phyloP scores from a whole-genome alignment of 2,888 invertebrate species.

The Acanthosepion lycidas region DNA sequence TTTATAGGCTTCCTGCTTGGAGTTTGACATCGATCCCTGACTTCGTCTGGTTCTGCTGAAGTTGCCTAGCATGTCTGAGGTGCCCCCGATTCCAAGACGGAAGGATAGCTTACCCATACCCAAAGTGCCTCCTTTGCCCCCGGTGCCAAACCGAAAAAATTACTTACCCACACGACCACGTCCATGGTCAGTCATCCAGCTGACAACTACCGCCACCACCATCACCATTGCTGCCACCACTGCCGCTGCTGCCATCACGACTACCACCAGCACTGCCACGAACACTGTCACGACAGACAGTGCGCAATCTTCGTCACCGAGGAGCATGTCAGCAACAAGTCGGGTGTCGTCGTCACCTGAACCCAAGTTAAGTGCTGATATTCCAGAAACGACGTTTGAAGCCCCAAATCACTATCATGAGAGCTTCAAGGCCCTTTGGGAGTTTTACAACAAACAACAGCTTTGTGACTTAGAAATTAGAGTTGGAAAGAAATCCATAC shows the following conservation, averaged over 20 bases:
- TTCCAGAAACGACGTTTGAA: slow-evolving; percentile 51
- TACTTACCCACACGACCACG: neutral
- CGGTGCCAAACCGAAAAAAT: slow-evolving; percentile 47
- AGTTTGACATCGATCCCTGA: slow-evolving; percentile 38
- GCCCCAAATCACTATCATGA: slow-evolving; percentile 58
- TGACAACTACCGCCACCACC: neutral
- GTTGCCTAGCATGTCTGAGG: slow-evolving; percentile 48
- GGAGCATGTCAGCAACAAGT: neutral
- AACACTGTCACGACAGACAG: neutral
- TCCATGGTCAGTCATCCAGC: slow-evolving; percentile 6
- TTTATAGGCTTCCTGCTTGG: slow-evolving; percentile 42
- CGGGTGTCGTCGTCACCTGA: slow-evolving; percentile 6
- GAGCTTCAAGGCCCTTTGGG: slow-evolving; percentile 62
- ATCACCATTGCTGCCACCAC: neutral
- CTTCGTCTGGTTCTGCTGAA: slow-evolving; percentile 39
- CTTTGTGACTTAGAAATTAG: slow-evolving; percentile 74
- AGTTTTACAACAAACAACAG: slow-evolving; percentile 65
- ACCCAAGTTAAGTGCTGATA: neutral
- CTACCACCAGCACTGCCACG: neutral
- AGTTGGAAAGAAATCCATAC: slow-evolving; percentile 66
- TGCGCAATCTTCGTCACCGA: neutral
- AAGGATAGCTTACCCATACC: slow-evolving; percentile 48
- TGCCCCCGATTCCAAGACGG: slow-evolving; percentile 47
- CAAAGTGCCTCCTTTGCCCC: slow-evolving; percentile 49
- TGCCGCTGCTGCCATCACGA: neutral